Conservation (phyloP, 2,797 vertebrate species). For the Hozukius guyotensis region DNA sequence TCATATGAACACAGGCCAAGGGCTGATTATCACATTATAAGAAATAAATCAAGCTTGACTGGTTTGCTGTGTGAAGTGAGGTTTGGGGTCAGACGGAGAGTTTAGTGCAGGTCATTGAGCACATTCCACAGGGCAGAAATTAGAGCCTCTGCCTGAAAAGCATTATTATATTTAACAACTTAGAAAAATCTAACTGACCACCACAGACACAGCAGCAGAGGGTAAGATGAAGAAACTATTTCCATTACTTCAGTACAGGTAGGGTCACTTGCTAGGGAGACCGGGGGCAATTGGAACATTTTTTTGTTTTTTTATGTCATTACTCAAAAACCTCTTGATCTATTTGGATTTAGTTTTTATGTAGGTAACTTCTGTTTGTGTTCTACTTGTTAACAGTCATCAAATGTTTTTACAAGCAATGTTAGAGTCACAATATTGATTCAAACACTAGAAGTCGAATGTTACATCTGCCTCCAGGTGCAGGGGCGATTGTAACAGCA, state of each 20-base stretch:
- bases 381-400: no score
- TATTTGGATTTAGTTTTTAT: no score
- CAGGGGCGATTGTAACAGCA: no score
- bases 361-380: no score
- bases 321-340: no score
- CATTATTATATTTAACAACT: background rate
- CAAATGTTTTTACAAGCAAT: no score
- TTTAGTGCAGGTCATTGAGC: constrained; percentile 22
- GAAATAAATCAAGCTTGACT: background rate
- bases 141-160: background rate
- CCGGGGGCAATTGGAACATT: no score
- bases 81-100: background rate
- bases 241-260: constrained; percentile 28
- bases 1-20: background rate
- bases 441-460: no score
- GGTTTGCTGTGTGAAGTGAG: background rate
- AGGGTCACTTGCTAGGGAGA: background rate
- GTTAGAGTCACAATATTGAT: no score
- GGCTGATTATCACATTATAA: background rate
- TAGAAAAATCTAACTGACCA: background rate
- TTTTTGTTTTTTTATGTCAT: no score
- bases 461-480: no score
- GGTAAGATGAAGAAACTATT: background rate
- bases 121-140: constrained; percentile 37
- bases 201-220: background rate